These are phyloP conservation scores for Taphrorychus bicolor DNA, from an alignment of 2,888 invertebrate species.

Conservation along the genomic window DNA sequence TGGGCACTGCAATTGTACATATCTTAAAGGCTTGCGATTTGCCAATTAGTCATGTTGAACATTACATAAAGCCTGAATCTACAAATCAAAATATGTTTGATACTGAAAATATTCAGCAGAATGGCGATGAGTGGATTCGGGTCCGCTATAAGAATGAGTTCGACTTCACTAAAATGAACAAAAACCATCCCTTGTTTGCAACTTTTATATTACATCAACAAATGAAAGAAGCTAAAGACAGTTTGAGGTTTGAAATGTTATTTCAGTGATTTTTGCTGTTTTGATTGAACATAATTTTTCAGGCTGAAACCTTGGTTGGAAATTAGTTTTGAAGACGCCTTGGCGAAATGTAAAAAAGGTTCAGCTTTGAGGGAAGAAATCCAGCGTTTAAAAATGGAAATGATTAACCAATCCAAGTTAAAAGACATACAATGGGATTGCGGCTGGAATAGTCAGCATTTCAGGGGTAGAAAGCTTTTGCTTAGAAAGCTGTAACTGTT, in stretches of 20 bases:
- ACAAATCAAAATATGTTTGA: not conserved
- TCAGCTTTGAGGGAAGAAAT: conserved; percentile 79
- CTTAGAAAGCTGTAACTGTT: not conserved
- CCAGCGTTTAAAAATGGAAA: conserved; percentile 66
- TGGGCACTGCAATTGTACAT: conserved; percentile 76
- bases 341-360: conserved; percentile 70
- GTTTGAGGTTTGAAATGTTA: conserved; percentile 44
- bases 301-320: conserved; percentile 71
- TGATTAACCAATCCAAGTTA: conserved; percentile 67
- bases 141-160: conserved; percentile 49
- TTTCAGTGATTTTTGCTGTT: not conserved
- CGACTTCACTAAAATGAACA: conserved; percentile 55
- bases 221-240: conserved; percentile 58
- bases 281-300: not conserved
- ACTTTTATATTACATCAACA: conserved; percentile 61
- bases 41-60: conserved; percentile 84
- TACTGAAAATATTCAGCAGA: conserved; percentile 20
- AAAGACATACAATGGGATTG: conserved; percentile 77
- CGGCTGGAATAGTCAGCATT: conserved; percentile 89
- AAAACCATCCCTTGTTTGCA: conserved; percentile 64
- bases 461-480: conserved; percentile 63
- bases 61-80: conserved; percentile 38
- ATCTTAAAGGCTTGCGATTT: conserved; percentile 83
- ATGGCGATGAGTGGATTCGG: conserved; percentile 33
- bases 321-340: conserved; percentile 73